A percentile compares a stretch with the other conserved stretches of the same genome.
Conservation (phyloP, 2,113 vertebrate species). For the Sinosuthora webbiana region DNA sequence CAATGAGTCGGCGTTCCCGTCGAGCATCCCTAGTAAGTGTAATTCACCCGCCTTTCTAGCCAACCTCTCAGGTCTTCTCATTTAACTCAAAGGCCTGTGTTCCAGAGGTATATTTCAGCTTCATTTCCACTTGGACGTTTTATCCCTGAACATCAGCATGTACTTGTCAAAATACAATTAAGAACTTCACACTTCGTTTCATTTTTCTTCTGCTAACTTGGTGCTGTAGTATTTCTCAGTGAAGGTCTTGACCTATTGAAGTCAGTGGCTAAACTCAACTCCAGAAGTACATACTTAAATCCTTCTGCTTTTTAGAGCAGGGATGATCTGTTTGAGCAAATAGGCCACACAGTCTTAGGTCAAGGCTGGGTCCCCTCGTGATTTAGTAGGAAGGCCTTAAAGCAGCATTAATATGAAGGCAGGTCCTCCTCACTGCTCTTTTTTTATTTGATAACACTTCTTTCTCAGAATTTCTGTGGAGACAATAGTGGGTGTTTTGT, state of each 20-base stretch:
- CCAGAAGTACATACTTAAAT: background rate
- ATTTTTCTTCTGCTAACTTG: background rate
- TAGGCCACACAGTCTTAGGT: background rate
- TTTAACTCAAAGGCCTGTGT: background rate
- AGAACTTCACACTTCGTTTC: background rate
- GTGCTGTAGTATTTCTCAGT: background rate
- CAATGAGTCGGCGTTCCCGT: conserved; percentile 93
- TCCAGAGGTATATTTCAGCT: fast-evolving
- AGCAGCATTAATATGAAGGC: background rate
- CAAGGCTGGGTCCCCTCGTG: background rate
- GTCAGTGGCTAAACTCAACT: background rate
- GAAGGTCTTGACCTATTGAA: background rate
- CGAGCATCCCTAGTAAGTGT: conserved; percentile 91
- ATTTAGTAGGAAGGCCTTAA: background rate
- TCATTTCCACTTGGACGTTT: background rate
- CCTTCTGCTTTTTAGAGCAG: background rate
- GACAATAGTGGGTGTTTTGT: background rate
- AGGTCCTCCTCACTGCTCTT: background rate
- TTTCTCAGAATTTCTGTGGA: background rate
- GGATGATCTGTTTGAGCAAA: background rate
- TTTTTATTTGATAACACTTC: background rate
- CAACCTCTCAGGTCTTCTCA: background rate
- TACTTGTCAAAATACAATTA: background rate
- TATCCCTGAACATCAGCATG: background rate
- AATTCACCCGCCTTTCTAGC: background rate